Evolutionary conservation across 2,888 invertebrate species (phyloP), one percentile per base, ranked within the genome.

Genomic region (Lepidonotus clava): DNA sequence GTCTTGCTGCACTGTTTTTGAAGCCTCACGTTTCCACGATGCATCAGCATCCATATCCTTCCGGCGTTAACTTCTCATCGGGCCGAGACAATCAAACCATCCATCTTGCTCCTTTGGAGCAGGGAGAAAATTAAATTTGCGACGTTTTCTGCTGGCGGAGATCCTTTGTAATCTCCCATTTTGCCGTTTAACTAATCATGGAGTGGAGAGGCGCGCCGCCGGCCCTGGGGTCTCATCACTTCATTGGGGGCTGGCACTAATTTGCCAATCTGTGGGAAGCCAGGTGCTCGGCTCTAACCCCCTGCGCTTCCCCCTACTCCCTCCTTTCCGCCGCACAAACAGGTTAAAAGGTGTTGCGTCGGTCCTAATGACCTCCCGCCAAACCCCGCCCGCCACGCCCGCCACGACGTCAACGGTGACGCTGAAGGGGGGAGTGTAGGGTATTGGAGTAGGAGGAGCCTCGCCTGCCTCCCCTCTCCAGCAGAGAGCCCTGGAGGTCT

Each of bases 171-270:
- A 71, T 34, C 71, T 71, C 71, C 71, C 38, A 71, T 1, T 71
- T 71, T 71, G 71, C 36, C 71, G 71, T 71, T 71, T 71, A 71
- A 71, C 36, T 71, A 71, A 71, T 71, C 71, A 71, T 66, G 71
- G 38, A 38, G 36, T 38, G 34, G 71, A 24, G 28, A 14, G 66
- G 5, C 36, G 36, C 71, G 71, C 71, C 11, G 71, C 67, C 38
- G 36, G 36, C 71, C 36, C 71, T 38, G 36, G 36, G 36, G 18
- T 14, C 61, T 61, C 61, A 61, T 61, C 61, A 61, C n/a, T 24
- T 4, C 61, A 36, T 8, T 21, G 18, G 71, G 1, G 71, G 18
- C 71, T n/a, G 71, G 71, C 71, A 34, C 71, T 71, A 71, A 71
- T 71, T 71, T 71, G 71, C 71, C 71, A 71, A 71, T 71, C 71